Conservation (phyloP, 2,888 invertebrate species). For the Scrobipalpa atriplicella region DNA sequence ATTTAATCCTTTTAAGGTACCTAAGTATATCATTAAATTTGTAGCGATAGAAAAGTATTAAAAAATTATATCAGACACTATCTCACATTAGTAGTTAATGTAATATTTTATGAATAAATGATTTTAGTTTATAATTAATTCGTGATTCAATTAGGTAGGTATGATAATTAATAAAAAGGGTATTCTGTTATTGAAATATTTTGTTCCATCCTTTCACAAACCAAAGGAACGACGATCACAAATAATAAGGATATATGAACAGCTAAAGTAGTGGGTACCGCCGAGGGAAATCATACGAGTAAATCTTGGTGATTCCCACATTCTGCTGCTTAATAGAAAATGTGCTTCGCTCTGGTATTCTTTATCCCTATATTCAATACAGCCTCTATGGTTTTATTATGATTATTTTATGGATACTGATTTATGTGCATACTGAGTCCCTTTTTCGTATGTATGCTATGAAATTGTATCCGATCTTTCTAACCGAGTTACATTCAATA, state of each 20-base stretch:
- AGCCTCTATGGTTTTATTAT: constrained; percentile 17
- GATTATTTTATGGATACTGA: constrained; percentile 26
- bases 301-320: constrained; percentile 50
- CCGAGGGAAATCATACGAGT: constrained; percentile 61
- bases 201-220: not conserved
- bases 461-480: not conserved
- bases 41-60: too few species aligned
- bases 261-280: constrained; percentile 43
- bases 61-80: too few species aligned
- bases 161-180: not conserved
- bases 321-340: constrained; percentile 25
- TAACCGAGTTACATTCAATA: not conserved
- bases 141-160: too few species aligned
- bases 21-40: too few species aligned
- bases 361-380: constrained; percentile 7
- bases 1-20: too few species aligned
- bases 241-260: constrained; percentile 32
- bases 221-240: constrained; percentile 27
- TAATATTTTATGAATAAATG: too few species aligned
- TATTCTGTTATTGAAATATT: not conserved
- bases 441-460: not conserved
- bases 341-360: constrained; percentile 10
- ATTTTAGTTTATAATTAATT: too few species aligned
- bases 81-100: too few species aligned
- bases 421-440: not conserved